Evolutionary conservation across 2,797 vertebrate genomes (phyloP).

Genomic region (Sarcophilus harrisii): DNA sequence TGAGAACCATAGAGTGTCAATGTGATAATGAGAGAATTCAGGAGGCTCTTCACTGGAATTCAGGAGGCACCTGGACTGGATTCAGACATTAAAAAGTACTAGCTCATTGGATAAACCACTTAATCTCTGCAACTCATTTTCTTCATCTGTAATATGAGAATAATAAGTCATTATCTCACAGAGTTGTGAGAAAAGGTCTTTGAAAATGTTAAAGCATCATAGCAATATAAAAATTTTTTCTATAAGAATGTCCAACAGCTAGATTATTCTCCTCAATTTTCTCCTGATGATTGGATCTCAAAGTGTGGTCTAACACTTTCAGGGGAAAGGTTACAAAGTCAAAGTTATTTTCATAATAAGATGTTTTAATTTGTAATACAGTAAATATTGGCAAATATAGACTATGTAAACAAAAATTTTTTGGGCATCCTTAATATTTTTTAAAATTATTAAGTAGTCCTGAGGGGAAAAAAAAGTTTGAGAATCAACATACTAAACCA

Average conservation of each 20-base stretch:
- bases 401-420: not conserved
- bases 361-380: not conserved
- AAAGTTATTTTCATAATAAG: not conserved
- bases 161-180: not conserved
- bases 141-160: not conserved
- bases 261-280: not conserved
- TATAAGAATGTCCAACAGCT: not conserved
- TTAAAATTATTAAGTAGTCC: not conserved
- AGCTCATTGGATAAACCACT: not conserved
- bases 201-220: not conserved
- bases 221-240: not conserved
- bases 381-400: not conserved
- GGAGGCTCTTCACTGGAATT: not conserved
- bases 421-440: not conserved
- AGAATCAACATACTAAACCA: not conserved
- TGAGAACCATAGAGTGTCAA: not conserved
- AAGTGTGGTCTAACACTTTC: not conserved
- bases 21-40: not conserved
- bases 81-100: not conserved
- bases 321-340: not conserved
- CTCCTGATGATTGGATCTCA: not conserved
- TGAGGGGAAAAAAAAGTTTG: not conserved
- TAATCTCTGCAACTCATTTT: not conserved
- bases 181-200: not conserved
- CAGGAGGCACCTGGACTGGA: not conserved